Conservation (phyloP, 2,888 invertebrate genomes). For the Sipha maydis region DNA sequence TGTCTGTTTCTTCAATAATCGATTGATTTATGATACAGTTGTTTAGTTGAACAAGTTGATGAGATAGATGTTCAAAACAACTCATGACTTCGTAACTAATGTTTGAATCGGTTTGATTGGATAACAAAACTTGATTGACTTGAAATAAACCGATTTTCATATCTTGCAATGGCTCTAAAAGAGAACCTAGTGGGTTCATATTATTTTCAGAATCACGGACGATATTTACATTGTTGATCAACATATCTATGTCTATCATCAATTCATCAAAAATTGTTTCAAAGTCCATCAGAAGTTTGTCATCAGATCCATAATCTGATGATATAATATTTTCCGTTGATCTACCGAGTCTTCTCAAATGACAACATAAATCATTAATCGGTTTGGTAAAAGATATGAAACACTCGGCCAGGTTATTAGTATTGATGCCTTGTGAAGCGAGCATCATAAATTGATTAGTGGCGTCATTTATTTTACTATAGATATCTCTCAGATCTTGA, state of each 20-base stretch:
- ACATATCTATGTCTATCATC: slow-evolving; percentile 53
- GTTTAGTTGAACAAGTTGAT: slow-evolving; percentile 62
- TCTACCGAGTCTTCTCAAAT: slow-evolving; percentile 25
- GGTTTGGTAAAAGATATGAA: slow-evolving; percentile 52
- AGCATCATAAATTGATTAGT: slow-evolving; percentile 34
- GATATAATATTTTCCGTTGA: slow-evolving; percentile 51
- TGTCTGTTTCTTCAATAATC: slow-evolving; percentile 61
- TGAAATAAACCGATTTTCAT: slow-evolving; percentile 55
- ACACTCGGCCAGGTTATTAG: slow-evolving; percentile 49
- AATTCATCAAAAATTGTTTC: slow-evolving; percentile 51
- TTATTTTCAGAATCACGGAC: slow-evolving; percentile 54
- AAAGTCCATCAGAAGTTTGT: slow-evolving; percentile 49
- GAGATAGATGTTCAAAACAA: slow-evolving; percentile 57
- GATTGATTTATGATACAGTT: slow-evolving; percentile 63
- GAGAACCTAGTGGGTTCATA: slow-evolving; percentile 30
- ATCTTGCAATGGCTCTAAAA: slow-evolving; percentile 52
- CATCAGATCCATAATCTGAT: slow-evolving; percentile 51
- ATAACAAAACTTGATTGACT: slow-evolving; percentile 50
- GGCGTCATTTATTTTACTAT: slow-evolving; percentile 2
- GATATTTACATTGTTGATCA: slow-evolving; percentile 48
- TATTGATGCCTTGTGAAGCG: slow-evolving; percentile 12
- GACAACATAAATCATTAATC: slow-evolving; percentile 51
- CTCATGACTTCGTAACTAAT: slow-evolving; percentile 43
- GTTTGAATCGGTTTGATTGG: slow-evolving; percentile 39
- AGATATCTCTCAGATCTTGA: slow-evolving; percentile 37